Evolutionary conservation across 2,797 vertebrate genomes (phyloP).

Genomic region (Pseudochaenichthys georgianus): DNA sequence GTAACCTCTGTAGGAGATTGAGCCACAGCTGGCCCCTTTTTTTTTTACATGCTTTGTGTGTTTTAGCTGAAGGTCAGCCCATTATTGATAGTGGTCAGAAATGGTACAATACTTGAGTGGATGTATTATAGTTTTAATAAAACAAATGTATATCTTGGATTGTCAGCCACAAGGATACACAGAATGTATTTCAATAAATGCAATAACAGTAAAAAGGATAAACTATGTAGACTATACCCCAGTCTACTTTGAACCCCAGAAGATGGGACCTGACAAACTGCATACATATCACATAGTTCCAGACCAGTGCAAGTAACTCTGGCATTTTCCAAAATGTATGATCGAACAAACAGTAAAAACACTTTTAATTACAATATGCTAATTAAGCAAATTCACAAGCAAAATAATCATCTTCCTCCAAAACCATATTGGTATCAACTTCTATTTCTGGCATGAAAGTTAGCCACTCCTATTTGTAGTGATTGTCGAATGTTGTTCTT

Average conservation of each 20-base stretch:
- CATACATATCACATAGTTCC: too few relatives aligned
- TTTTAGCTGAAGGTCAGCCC: not conserved
- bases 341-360: not conserved
- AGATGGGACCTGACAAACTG: too few relatives aligned
- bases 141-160: not conserved
- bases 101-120: not conserved
- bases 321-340: not conserved
- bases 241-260: too few relatives aligned
- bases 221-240: not conserved
- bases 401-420: not conserved
- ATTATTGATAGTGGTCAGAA: not conserved
- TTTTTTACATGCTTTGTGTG: not conserved
- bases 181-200: not conserved
- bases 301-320: not conserved
- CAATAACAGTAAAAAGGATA: not conserved
- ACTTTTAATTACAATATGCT: too few relatives aligned
- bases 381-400: too few relatives aligned
- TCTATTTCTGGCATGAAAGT: too few relatives aligned
- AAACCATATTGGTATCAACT: not conserved
- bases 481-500: not conserved
- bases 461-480: too few relatives aligned
- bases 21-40: not conserved
- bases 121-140: not conserved
- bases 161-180: not conserved
- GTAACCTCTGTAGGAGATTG: not conserved